A percentile compares a stretch with the other conserved stretches of the same genome.
These are phyloP conservation scores for Urocolius indicus DNA, from an alignment of 2,113 vertebrate species.

Conservation along the genomic window DNA sequence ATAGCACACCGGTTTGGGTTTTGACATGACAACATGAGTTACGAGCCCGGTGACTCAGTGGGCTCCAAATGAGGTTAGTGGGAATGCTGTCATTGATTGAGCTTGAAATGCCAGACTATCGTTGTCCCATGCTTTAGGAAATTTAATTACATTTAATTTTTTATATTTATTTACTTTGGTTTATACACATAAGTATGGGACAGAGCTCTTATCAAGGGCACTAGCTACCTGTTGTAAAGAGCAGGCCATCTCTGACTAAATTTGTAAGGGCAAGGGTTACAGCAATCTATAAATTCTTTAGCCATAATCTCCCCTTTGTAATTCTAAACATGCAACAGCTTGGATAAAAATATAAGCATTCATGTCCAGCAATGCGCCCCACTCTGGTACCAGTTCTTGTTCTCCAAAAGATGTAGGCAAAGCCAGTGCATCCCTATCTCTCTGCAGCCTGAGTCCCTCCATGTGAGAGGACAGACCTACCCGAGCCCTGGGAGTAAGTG, in stretches of 20 bases:
- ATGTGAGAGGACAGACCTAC: fast-evolving
- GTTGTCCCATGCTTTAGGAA: slow-evolving; percentile 45
- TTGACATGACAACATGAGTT: slow-evolving; percentile 55
- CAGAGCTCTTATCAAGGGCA: slow-evolving; percentile 47
- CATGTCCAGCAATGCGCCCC: not conserved
- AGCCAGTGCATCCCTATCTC: fast-evolving
- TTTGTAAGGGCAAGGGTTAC: not conserved
- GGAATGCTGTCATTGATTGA: slow-evolving; percentile 57
- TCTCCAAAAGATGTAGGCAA: not conserved
- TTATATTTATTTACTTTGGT: slow-evolving; percentile 63
- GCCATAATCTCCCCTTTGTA: not conserved
- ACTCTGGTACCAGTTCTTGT: not conserved
- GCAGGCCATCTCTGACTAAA: not conserved
- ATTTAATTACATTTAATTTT: slow-evolving; percentile 67
- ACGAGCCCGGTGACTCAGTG: not conserved
- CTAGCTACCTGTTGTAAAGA: not conserved
- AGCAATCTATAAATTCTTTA: not conserved
- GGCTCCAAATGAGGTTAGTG: slow-evolving; percentile 51
- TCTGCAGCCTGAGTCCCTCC: not conserved
- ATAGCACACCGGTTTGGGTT: not conserved
- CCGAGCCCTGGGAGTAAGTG: fast-evolving
- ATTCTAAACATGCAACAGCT: not conserved
- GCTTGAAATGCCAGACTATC: slow-evolving; percentile 57
- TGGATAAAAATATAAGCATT: not conserved
- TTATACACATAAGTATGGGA: slow-evolving; percentile 53